Evolutionary conservation across 2,113 vertebrate genomes (phyloP).

Genomic region (Pandion haliaetus): DNA sequence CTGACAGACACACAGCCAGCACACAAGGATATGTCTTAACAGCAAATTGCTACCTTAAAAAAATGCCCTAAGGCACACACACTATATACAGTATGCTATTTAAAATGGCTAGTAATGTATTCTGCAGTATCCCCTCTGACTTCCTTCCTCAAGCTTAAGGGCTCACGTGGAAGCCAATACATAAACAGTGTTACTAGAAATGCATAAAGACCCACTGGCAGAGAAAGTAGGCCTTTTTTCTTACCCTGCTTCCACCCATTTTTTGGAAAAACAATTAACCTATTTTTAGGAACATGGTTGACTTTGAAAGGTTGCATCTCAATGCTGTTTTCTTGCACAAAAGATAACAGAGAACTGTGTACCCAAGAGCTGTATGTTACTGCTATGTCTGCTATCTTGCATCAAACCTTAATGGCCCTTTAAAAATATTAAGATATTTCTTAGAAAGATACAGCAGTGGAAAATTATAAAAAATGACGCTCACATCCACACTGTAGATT

Average conservation of each 20-base stretch:
- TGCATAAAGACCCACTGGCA: not conserved
- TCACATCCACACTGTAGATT: not conserved
- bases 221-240: not conserved
- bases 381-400: not conserved
- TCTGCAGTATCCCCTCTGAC: not conserved
- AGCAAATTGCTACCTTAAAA: conserved; percentile 8
- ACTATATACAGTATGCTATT: not conserved
- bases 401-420: not conserved
- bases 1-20: not conserved
- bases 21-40: not conserved
- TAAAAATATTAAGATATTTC: not conserved
- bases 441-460: not conserved
- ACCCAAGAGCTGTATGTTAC: not conserved
- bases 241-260: not conserved
- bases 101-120: not conserved
- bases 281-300: not conserved
- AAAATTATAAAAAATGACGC: not conserved
- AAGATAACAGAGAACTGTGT: not conserved
- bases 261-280: not conserved
- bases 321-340: not conserved
- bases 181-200: not conserved
- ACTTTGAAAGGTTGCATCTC: not conserved
- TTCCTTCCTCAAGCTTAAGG: not conserved
- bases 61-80: not conserved
- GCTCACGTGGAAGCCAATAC: not conserved